Evolutionary conservation across 2,797 vertebrate species (phyloP), one percentile per base, ranked within the genome.

Genomic region (Neoniphon sammara): DNA sequence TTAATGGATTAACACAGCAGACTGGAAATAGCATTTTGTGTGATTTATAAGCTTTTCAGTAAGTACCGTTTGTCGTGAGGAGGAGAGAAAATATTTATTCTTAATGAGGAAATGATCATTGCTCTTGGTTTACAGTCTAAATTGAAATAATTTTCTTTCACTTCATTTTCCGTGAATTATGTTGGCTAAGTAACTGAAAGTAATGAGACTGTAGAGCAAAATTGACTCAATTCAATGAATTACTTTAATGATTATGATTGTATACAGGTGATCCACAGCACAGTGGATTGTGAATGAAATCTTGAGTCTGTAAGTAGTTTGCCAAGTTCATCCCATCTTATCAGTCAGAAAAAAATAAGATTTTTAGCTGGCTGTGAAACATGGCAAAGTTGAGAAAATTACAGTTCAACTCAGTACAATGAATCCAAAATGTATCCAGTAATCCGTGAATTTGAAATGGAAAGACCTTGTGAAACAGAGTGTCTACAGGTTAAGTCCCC

Each of bases 361-460:
- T 52, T 74, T 27, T 59, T 52, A 67, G 52, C 47, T 50, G 23
- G 36, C 30, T 53, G 65, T 36, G 25, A 50, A 7, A 65, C 55
- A 17, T 21, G 46, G 11, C 59, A 47, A 23, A 23, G 64, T 20
- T 68, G 49, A 52, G 36, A 47, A 47, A 47, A 47, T 47, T 56
- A 59, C 54, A 17, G 12, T 27, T 64, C 23, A 11, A 4, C 46
- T 65, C 64, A 7, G n/a, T 20, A 50, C 65, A 67, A 42, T 39
- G 52, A 56, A 18, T 64, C 42, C 9, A 63, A 72, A 60, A 57
- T 54, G 21, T 73, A 67, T 69, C 53, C 56, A 23, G 56, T 70
- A 36, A 58, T 50, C 52, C 65, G 20, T 76, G 61, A 72, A 81
- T 31, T 68, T 56, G 59, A 60, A 70, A 62, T n/a, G 5, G 21